These are phyloP conservation scores for Megaustenia siamemsis DNA, from an alignment of 2,888 invertebrate genomes.

Conservation along the genomic window DNA sequence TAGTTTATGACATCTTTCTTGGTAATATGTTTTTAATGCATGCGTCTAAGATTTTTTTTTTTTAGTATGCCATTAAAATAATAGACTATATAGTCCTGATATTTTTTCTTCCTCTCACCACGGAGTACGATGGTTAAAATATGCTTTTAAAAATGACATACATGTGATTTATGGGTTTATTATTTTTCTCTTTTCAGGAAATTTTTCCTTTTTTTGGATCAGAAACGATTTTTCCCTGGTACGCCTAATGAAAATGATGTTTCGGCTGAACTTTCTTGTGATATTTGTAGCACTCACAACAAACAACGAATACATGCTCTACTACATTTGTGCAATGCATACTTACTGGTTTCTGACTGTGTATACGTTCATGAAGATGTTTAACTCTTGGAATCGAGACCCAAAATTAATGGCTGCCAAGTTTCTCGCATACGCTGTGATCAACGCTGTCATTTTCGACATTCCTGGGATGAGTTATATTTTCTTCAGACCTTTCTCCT, in stretches of 20 bases:
- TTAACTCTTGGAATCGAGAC: slow-evolving; percentile 67
- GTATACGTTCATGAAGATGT: slow-evolving; percentile 68
- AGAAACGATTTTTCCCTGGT: slow-evolving; percentile 68
- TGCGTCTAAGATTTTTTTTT: no score
- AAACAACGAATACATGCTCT: slow-evolving; percentile 72
- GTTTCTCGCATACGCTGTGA: slow-evolving; percentile 63
- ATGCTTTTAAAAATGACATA: no score
- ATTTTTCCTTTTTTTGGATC: slow-evolving; percentile 76
- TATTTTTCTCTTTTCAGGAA: slow-evolving; percentile 64
- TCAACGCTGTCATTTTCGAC: slow-evolving; percentile 69
- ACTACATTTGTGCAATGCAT: slow-evolving; percentile 77
- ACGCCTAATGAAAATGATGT: slow-evolving; percentile 73
- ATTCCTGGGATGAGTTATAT: slow-evolving; percentile 59
- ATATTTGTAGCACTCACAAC: slow-evolving; percentile 65
- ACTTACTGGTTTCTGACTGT: slow-evolving; percentile 74
- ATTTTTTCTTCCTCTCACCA: no score
- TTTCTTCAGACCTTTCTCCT: slow-evolving; percentile 66
- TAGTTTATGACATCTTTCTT: no score
- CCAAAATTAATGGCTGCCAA: slow-evolving; percentile 67
- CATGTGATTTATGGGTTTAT: neutral
- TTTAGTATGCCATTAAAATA: no score
- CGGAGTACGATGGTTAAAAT: no score
- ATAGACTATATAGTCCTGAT: no score
- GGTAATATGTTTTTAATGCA: no score
- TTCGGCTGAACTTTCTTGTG: slow-evolving; percentile 74